These are phyloP conservation scores for Zaprionus camerounensis DNA, from an alignment of 1,140 invertebrate genomes.

Conservation along the genomic window DNA sequence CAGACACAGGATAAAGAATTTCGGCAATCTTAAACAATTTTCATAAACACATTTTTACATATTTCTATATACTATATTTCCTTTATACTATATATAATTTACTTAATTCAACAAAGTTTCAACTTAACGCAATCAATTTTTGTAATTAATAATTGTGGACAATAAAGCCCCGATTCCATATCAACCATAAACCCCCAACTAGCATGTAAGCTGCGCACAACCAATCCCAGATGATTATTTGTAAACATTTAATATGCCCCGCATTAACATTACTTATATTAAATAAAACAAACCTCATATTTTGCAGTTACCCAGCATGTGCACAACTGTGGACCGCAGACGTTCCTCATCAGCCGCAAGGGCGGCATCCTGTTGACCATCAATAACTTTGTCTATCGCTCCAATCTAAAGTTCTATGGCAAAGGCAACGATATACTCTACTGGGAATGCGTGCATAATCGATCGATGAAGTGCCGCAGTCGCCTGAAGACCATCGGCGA, in stretches of 20 bases:
- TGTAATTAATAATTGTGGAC: constrained; percentile 48
- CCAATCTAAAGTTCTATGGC: constrained; percentile 81
- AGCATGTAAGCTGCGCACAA: constrained; percentile 45
- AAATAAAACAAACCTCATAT: constrained; percentile 3
- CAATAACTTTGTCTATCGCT: constrained; percentile 82
- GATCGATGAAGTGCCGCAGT: constrained; percentile 80
- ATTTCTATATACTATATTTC: constrained; percentile 2
- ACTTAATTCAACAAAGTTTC: constrained; percentile 17
- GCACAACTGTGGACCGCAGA: constrained; percentile 75
- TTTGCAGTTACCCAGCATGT: constrained; percentile 77
- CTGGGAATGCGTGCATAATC: constrained; percentile 83
- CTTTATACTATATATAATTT: constrained; percentile 24
- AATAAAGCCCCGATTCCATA: constrained; percentile 55
- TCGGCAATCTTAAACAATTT: background rate
- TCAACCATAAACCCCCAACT: constrained; percentile 25
- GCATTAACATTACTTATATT: background rate
- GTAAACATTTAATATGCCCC: background rate
- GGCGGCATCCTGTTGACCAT: constrained; percentile 78
- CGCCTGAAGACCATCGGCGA: constrained; percentile 82
- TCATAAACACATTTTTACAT: constrained; percentile 10
- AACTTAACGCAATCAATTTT: constrained; percentile 37
- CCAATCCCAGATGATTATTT: background rate
- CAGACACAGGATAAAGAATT: background rate
- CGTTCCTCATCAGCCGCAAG: constrained; percentile 81
- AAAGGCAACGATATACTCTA: constrained; percentile 75